phyloP scores from a whole-genome alignment of 2,113 vertebrate genomes.

The Turdus rufiventris region DNA sequence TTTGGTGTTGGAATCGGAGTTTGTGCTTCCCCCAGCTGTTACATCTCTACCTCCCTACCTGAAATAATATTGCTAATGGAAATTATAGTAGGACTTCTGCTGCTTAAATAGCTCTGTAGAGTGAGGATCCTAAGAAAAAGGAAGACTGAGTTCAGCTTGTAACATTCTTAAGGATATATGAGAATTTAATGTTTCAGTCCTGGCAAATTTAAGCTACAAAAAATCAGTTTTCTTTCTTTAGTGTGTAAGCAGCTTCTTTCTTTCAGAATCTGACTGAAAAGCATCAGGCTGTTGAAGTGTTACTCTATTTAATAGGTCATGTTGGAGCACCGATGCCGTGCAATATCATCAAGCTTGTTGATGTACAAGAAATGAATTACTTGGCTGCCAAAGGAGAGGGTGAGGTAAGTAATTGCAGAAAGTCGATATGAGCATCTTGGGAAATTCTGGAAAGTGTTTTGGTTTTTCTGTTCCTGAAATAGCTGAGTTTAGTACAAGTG shows the following conservation, averaged over 20 bases:
- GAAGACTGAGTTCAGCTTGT: neutral
- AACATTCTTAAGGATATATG: neutral
- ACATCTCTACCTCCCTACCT: neutral
- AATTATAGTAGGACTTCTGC: neutral
- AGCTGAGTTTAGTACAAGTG: neutral
- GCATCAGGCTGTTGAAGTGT: neutral
- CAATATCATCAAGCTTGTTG: constrained; percentile 85
- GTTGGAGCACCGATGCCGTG: constrained; percentile 94
- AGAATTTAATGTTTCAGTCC: neutral
- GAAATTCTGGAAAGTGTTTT: neutral
- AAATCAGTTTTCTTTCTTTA: neutral
- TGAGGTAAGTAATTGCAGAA: constrained; percentile 79
- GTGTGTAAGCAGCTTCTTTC: neutral
- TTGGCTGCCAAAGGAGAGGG: constrained; percentile 88
- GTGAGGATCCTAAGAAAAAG: neutral
- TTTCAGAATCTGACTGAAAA: neutral
- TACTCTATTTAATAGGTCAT: constrained; percentile 76
- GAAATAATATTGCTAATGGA: neutral
- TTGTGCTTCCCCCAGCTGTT: neutral
- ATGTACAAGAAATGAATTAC: constrained; percentile 97
- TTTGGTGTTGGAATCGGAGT: neutral
- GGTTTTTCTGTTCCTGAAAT: neutral
- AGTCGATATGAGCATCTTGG: neutral
- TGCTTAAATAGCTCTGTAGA: neutral
- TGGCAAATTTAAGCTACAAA: neutral